Percentiles rank a stretch among this genome's conserved stretches.
Conservation (phyloP, 2,888 invertebrate species). For the Drosophila diplacantha region DNA sequence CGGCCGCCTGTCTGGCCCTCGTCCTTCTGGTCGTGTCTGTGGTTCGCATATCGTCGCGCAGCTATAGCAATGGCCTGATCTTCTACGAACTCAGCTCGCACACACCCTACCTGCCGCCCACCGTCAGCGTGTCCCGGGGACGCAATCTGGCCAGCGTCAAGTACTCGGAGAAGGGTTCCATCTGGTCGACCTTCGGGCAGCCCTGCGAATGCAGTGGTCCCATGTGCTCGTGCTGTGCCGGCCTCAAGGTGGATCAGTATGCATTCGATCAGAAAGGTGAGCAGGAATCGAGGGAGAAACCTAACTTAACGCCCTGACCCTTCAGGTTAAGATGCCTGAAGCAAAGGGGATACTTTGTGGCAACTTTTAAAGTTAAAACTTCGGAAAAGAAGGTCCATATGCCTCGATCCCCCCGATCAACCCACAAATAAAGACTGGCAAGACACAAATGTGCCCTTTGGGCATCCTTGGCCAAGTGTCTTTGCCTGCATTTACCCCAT, state of each 20-base stretch:
- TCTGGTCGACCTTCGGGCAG: slow-evolving; percentile 75
- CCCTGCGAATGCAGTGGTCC: slow-evolving; percentile 80
- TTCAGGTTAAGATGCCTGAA: not conserved
- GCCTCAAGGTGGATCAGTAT: slow-evolving; percentile 83
- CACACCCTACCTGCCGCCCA: slow-evolving; percentile 70
- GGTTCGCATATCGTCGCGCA: slow-evolving; percentile 48
- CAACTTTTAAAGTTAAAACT: too few relatives aligned
- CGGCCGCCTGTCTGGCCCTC: not conserved
- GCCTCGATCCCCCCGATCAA: not conserved
- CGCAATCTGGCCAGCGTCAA: slow-evolving; percentile 65
- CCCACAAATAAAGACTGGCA: too few relatives aligned
- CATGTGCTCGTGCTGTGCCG: slow-evolving; percentile 85
- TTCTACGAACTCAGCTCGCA: slow-evolving; percentile 71
- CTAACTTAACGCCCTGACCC: too few relatives aligned
- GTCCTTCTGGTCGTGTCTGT: slow-evolving; percentile 6
- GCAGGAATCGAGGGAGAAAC: slow-evolving; percentile 18
- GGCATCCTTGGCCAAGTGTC: not conserved
- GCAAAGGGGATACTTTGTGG: too few relatives aligned
- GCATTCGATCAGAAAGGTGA: slow-evolving; percentile 78
- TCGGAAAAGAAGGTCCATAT: not conserved
- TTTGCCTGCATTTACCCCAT: not conserved
- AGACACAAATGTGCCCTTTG: too few relatives aligned
- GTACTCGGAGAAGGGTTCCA: slow-evolving; percentile 71
- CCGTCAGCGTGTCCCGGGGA: slow-evolving; percentile 74
- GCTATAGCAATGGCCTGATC: slow-evolving; percentile 73